phyloP scores from a whole-genome alignment of 2,113 vertebrate species.

The Antennarius striatus region DNA sequence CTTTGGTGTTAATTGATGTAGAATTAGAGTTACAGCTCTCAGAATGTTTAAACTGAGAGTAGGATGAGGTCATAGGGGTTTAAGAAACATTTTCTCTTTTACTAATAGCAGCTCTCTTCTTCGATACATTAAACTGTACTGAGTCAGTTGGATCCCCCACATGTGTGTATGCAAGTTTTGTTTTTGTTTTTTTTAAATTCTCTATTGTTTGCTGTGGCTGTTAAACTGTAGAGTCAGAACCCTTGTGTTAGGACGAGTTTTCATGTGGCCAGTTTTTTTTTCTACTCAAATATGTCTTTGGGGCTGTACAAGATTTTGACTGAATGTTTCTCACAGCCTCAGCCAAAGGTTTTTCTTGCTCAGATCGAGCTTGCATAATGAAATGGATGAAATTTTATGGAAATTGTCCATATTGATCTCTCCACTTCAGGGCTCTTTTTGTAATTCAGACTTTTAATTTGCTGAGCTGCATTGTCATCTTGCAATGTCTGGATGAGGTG shows the following conservation, averaged over 20 bases:
- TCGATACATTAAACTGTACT: conserved; percentile 13
- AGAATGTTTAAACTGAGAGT: conserved; percentile 31
- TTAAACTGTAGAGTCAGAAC: conserved; percentile 47
- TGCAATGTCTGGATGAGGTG: conserved; percentile 34
- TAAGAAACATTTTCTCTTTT: conserved; percentile 44
- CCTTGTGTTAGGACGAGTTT: conserved; percentile 50
- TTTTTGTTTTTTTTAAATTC: no score
- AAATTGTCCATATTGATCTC: conserved; percentile 21
- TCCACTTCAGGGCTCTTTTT: conserved; percentile 4
- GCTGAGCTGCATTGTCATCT: conserved; percentile 35
- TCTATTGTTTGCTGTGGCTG: conserved; percentile 59
- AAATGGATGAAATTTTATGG: conserved; percentile 19
- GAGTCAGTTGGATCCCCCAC: conserved; percentile 21
- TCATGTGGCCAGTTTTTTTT: conserved; percentile 53
- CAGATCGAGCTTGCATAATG: conserved; percentile 5
- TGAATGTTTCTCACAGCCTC: conserved; percentile 39
- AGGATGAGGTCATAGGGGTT: conserved; percentile 22
- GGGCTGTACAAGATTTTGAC: conserved; percentile 31
- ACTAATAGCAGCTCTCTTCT: conserved; percentile 8
- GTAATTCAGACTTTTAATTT: conserved; percentile 2
- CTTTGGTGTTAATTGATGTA: conserved; percentile 60
- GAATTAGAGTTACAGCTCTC: conserved; percentile 37
- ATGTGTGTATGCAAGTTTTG: conserved; percentile 33
- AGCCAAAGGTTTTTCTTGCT: conserved; percentile 34
- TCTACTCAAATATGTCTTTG: conserved; percentile 32